Percentiles rank a stretch among this genome's conserved stretches.
Conservation (phyloP, 1,140 invertebrate species). For the Zaprionus ornatus region DNA sequence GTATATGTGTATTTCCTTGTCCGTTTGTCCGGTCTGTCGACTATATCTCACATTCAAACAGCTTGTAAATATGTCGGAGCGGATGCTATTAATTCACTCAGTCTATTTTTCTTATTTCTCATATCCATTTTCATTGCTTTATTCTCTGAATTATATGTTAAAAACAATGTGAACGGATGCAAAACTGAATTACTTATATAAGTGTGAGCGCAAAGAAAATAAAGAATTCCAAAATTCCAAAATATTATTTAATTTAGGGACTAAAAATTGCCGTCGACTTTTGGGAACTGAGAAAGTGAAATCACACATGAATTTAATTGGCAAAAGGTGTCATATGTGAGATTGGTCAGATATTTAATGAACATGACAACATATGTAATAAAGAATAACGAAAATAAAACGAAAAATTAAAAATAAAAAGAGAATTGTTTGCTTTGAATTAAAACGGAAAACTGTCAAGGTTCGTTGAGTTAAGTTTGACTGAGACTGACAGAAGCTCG, state of each 20-base stretch:
- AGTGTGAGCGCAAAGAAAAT: slow-evolving; percentile 59
- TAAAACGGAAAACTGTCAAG: neutral
- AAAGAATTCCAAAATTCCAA: slow-evolving; percentile 74
- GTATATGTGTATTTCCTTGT: slow-evolving; percentile 10
- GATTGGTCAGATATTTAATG: slow-evolving; percentile 27
- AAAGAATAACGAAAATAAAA: slow-evolving; percentile 43
- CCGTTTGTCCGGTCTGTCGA: slow-evolving; percentile 20
- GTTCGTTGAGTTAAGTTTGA: neutral
- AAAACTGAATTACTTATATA: slow-evolving; percentile 47
- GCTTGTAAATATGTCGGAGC: slow-evolving; percentile 40
- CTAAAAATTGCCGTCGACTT: slow-evolving; percentile 47
- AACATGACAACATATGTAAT: slow-evolving; percentile 49
- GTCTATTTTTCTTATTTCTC: slow-evolving; percentile 16
- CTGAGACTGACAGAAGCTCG: neutral
- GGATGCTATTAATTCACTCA: slow-evolving; percentile 10
- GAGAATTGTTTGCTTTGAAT: neutral
- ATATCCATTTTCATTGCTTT: slow-evolving; percentile 13
- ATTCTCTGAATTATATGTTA: slow-evolving; percentile 35
- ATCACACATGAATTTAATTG: slow-evolving; percentile 25
- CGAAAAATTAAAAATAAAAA: slow-evolving; percentile 10
- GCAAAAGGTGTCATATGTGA: slow-evolving; percentile 38
- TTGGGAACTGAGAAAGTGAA: slow-evolving; percentile 22
- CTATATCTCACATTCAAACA: slow-evolving; percentile 19
- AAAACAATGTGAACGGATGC: slow-evolving; percentile 46
- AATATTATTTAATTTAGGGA: slow-evolving; percentile 59